Base-by-base conservation (phyloP, 2,888 invertebrate genomes). In the Pocota personata region DNA sequence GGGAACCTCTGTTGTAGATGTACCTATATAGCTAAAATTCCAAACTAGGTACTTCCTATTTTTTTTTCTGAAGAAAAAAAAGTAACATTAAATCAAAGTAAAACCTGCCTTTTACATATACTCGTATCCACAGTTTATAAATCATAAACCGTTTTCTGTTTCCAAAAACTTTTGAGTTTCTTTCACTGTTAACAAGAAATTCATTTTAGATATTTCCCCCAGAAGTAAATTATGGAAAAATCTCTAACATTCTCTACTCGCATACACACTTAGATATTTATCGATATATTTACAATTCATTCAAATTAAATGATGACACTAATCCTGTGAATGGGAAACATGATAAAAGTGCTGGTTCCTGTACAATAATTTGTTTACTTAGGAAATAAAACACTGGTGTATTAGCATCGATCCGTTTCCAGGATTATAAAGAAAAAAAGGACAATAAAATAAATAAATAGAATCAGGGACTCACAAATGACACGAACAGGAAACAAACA, bases 341-440 rank as follows among this genome's bases (percentile, higher is more conserved):
- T 32, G 14, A 40, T 27, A 27, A 52, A 14, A 5, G 4, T 24
- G 10, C 6, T 12, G 35, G 16, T 40, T 21, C 40, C 52, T 19
- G 5, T 12, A 30, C 27, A 32, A 3, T 48, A 71, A 21, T 46
- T 43, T 73, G 27, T 60, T 50, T 27, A 19, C 21, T 10, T 30
- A 10, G 2, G 16, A n/a, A 8, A 21, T 24, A 60, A 72, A 72
- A 1, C 62, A 52, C n/a, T 8, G 64, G n/a, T 57, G 27, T 19
- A 37, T 55, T 24, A 66, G 55, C 64, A 75, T 75, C 35, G 64
- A 75, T 75, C 57, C 57, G 66, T 75, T 76, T 48, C 57, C 57
- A 57, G 40, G 27, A 62, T 35, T 37, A 71, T 14, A 16, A 10
- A 30, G 6, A 12, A 14, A 48, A 43, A 43, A 16, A 50, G n/a